Conservation (phyloP, 2,113 vertebrate species). For the Cacatua alba region DNA sequence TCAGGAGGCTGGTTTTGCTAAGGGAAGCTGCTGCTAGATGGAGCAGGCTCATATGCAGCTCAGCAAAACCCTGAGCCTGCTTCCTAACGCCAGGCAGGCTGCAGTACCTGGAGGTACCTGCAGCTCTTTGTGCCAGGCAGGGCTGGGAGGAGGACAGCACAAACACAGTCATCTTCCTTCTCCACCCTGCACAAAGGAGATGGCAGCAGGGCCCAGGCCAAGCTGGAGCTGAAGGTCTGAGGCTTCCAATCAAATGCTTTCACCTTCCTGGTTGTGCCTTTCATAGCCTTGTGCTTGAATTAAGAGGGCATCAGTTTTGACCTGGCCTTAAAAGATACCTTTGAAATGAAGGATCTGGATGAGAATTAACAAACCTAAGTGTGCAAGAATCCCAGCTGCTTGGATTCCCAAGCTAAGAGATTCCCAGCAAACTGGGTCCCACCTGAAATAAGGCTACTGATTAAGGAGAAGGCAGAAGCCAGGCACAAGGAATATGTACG, state of each 20-base stretch:
- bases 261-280: not conserved
- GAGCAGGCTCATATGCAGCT: not conserved
- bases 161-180: not conserved
- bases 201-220: not conserved
- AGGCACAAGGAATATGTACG: not conserved
- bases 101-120: not conserved
- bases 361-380: not conserved
- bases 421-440: not conserved
- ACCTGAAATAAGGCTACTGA: not conserved
- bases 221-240: not conserved
- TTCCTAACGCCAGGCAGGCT: not conserved
- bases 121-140: not conserved
- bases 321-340: not conserved
- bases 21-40: not conserved
- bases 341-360: not conserved
- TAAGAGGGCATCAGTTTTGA: not conserved
- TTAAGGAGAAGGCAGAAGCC: not conserved
- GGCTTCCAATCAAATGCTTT: not conserved
- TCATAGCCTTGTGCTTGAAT: not conserved
- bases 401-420: not conserved
- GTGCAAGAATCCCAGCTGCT: not conserved
- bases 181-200: not conserved
- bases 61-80: accelerated
- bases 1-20: not conserved
- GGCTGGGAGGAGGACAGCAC: not conserved